Evolutionary conservation across 1,140 invertebrate species (phyloP), one percentile per base, ranked within the genome.

Genomic region (Cydia pomonella): DNA sequence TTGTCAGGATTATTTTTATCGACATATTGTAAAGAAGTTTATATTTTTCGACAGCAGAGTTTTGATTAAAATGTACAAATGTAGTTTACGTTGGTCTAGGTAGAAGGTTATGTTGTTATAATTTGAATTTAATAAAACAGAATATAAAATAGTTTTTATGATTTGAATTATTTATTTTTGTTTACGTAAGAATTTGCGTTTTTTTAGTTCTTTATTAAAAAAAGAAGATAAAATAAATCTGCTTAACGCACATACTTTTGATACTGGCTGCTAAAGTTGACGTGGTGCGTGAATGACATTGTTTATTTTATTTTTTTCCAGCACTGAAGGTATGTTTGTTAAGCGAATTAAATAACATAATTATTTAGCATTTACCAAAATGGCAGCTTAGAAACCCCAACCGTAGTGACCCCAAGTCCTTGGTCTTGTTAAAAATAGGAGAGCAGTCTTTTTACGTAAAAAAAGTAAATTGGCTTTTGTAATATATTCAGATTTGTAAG

Each of bases 291-390:
- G 77, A 66, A 50, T 73, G 47, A 53, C 53, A 59, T 23, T 59
- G 18, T 59, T 29, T 72, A 29, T n/a, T 50, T 72, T 38, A 59
- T 74, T 73, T 27, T 16, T 75, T 80, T 72, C 72, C 80, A 84
- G 80, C 83, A 85, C 64, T 80, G 84, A 86, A 89, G 79, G 88
- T 88, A 84, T 86, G 85, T 88, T 79, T 77, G 75, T 83, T 83
- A 80, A 87, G 84, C 78, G 33, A 76, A 41, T 76, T 77, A 83
- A 84, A 88, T 87, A 86, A 79, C 75, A 84, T 77, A 85, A 84
- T 83, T 83, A 85, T 80, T 84, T 92, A 90, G 89, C 91, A 92
- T 92, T 92, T 92, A 92, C 91, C 91, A 92, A 92, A 87, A 90
- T 85, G 91, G 89, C 91, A 92, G 90, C 89, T 88, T 91, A 89